Percentiles rank a stretch among this genome's conserved stretches.
These are phyloP conservation scores for Telenomus remus DNA, from an alignment of 1,140 invertebrate genomes.

Conservation along the genomic window DNA sequence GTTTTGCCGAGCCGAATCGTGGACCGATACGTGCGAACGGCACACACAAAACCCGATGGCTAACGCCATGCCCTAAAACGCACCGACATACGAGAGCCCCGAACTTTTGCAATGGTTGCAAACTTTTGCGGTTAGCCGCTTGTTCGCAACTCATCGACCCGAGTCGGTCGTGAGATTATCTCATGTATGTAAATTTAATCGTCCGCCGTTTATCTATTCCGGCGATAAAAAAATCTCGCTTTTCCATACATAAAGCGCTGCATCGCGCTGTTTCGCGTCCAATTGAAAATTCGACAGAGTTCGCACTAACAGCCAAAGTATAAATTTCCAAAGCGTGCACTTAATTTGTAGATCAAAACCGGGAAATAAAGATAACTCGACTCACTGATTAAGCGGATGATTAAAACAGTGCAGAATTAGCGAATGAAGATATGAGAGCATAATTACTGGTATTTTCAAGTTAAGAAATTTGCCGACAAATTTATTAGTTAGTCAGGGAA, in stretches of 20 bases:
- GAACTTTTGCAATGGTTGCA: conserved; percentile 38
- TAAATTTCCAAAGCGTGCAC: conserved; percentile 12
- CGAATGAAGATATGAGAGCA: not conserved
- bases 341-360: conserved; percentile 8
- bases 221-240: conserved; percentile 24
- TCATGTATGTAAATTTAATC: conserved; percentile 55
- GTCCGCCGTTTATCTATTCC: conserved; percentile 42
- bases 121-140: conserved; percentile 52
- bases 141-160: conserved; percentile 48
- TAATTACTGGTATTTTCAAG: conserved; percentile 8
- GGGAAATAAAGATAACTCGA: conserved; percentile 20
- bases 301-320: not conserved
- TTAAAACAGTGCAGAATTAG: conserved; percentile 10
- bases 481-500: too few relatives aligned
- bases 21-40: conserved; percentile 19
- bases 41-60: conserved; percentile 6
- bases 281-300: conserved; percentile 31
- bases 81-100: conserved; percentile 23
- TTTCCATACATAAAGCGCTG: conserved; percentile 12
- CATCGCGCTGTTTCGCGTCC: conserved; percentile 4
- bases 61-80: conserved; percentile 6
- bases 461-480: not conserved
- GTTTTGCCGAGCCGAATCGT: conserved; percentile 19
- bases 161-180: conserved; percentile 39
- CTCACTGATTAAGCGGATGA: conserved; percentile 2